Evolutionary conservation across 2,797 vertebrate species (phyloP).

Genomic region (Parotocinclus haroldoi): DNA sequence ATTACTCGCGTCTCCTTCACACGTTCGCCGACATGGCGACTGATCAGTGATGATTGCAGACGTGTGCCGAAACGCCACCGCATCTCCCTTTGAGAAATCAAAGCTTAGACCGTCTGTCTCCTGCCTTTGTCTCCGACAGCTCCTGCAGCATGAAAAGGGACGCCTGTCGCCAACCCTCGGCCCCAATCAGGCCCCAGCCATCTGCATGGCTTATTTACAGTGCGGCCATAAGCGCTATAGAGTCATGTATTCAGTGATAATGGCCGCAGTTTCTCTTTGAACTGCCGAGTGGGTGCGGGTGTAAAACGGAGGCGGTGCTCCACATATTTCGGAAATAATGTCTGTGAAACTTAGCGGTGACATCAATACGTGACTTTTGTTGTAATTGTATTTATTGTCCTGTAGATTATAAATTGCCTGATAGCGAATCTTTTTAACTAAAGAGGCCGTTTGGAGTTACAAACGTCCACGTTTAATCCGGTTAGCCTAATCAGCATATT

Average conservation of each 20-base stretch:
- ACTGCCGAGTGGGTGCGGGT: constrained; percentile 40
- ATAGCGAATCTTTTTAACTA: not conserved
- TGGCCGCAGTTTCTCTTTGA: constrained; percentile 64
- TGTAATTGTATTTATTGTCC: not conserved
- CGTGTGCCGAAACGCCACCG: constrained; percentile 63
- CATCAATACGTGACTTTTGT: not conserved
- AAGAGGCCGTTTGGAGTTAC: no score
- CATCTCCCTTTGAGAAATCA: constrained; percentile 71
- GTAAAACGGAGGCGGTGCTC: constrained; percentile 26
- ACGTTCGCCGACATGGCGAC: constrained; percentile 59
- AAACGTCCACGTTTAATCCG: not conserved
- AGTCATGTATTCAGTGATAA: constrained; percentile 68
- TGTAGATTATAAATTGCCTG: not conserved
- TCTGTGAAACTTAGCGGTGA: not conserved
- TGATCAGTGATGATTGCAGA: constrained; percentile 41
- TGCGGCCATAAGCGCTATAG: constrained; percentile 50
- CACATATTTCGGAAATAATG: constrained; percentile 12
- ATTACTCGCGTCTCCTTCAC: constrained; percentile 65
- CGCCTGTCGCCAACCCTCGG: constrained; percentile 75
- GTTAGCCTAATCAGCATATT: not conserved
- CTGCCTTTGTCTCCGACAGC: constrained; percentile 70
- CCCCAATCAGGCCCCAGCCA: constrained; percentile 72
- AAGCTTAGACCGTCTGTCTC: constrained; percentile 81
- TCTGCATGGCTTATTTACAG: constrained; percentile 78
- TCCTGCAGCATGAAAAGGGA: constrained; percentile 71